Conservation (phyloP, 2,113 vertebrate genomes). For the Labeo rohita region DNA sequence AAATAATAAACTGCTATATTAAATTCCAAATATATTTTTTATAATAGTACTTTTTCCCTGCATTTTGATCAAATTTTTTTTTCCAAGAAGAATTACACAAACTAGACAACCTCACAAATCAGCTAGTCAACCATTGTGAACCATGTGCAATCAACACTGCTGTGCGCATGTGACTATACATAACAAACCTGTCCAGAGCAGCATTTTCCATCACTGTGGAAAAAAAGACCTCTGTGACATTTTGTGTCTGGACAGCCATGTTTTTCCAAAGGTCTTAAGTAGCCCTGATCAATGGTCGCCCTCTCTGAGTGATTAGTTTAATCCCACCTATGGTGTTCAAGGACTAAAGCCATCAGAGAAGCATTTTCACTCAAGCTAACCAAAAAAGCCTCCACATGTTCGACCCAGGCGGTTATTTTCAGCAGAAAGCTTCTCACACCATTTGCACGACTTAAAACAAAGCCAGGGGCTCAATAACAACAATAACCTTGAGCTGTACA, state of each 20-base stretch:
- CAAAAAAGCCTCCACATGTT: conserved; percentile 12
- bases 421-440: neutral
- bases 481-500: conserved; percentile 27
- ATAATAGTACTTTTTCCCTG: no score
- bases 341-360: conserved; percentile 39
- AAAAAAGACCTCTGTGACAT: conserved; percentile 25
- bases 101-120: no score
- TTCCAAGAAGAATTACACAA: no score
- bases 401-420: conserved; percentile 22
- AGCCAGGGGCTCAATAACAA: conserved; percentile 11
- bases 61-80: no score
- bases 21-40: no score
- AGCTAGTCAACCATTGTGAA: neutral
- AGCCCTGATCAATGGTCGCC: conserved; percentile 21
- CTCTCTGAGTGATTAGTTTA: conserved; percentile 37
- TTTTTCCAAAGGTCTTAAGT: conserved; percentile 23
- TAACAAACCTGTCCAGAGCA: conserved; percentile 1
- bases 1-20: no score
- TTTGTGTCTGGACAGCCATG: conserved; percentile 32
- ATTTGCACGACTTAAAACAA: conserved; percentile 18
- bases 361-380: conserved; percentile 36
- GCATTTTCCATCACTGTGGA: neutral
- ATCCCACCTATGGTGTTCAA: conserved; percentile 35
- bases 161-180: neutral
- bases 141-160: neutral